Evolutionary conservation across 2,797 vertebrate species (phyloP), one percentile per base, ranked within the genome.

Genomic region (Myotis daubentonii): DNA sequence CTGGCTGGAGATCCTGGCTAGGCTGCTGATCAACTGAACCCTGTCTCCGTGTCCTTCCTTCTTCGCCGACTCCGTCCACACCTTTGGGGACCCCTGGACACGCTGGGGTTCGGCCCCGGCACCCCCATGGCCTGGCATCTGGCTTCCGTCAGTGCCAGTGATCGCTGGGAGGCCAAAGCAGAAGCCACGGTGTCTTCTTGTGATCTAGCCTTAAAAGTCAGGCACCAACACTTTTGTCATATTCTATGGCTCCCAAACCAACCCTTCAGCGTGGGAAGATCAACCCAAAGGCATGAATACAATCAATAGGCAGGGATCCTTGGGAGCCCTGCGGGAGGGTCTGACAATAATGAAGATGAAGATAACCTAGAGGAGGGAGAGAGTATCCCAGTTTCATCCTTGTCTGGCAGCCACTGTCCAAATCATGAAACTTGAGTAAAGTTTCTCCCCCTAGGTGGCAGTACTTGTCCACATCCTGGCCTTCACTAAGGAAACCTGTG

Each of bases 391-490:
- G 13, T 19, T 55, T 70, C 51, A 13, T 76, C 85, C 2, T 60
- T 36, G 44, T 25, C 0, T 11, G 23, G 6, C 12, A 41, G 22
- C 47, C 47, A 0, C 36, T 55, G 66, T 68, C 53, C 82, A 51
- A n/a, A 65, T 78, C 55, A 1, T 66, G 71, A 83, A 53, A 41
- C 36, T 41, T 78, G 78, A 85, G 16, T 87, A n/a, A 71, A 38
- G 47, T 83, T 91, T 86, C 83, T 65, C 25, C 95, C 96, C 33
- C 1, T 62, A 95, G 96, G 33, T 95, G 95, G 96, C 94, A 95
- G 89, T 87, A 68, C 53, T 79, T 76, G 47, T 62, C 87, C 66
- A 80, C 51, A 28, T 83, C 70, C 70, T 66, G 65, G 15, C 41
- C 41, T 66, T 90, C n/a, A 16, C 23, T 80, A 2, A 51, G 23